Base-by-base conservation (phyloP, 2,888 invertebrate species). In the Coenonympha glycerion region DNA sequence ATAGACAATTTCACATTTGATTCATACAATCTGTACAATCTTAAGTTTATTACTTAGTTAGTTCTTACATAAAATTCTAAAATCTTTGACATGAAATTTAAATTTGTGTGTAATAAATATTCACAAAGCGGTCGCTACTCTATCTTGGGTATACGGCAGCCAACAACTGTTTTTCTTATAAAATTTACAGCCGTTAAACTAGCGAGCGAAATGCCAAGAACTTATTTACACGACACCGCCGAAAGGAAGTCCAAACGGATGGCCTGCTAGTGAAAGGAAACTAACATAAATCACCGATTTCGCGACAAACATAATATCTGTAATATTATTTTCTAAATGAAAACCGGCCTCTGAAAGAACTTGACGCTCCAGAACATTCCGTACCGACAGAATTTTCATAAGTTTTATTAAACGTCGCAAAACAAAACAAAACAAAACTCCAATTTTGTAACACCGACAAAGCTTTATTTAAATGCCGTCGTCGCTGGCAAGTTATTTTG, bases 271-370 rank as follows among this genome's bases (percentile, higher is more conserved):
- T 68, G 65, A 69, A 51, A 68, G 74, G 75, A 78, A 78, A 74
- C 76, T 64, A 68, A 75, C 73, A 74, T 84, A 80, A 85, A 84
- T 85, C 81, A 79, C 74, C 63, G 67, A 77, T 75, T 78, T 76
- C 71, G 77, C 76, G 76, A 74, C 75, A 71, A 76, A 69, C 75
- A 73, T 73, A 15, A n/a, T n/a, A n/a, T n/a, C 71, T 73, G 69
- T 76, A 78, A 75, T 69, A 65, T 72, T 73, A 73, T 71, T 73
- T 69, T 71, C 64, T 68, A 73, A 73, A 52, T 73, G 68, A 73
- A 75, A 74, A 76, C 68, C 65, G 62, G 65, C 63, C 65, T 59
- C 46, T 9, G 53, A 22, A 50, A 36, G 28, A 47, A 41, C 52
- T 63, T 58, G 61, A 65, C 62, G 63, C 63, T 58, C 39, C 24